Base-by-base conservation (phyloP, 2,113 vertebrate genomes). In the Chauna torquata region DNA sequence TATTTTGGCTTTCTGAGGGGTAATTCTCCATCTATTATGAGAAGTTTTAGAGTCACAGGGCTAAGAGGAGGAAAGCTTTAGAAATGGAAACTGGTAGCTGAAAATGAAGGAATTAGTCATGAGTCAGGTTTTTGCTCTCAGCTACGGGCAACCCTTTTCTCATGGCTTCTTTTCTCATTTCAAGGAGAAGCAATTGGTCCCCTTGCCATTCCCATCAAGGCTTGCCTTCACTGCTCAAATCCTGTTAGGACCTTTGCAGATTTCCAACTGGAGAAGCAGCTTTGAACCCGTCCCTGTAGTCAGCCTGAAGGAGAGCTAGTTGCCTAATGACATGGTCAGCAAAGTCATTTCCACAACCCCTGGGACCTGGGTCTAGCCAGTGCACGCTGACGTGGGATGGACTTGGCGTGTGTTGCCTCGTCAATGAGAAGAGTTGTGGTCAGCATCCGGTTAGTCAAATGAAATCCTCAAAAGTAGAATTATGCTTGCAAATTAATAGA, bases 391-490 rank as follows among this genome's bases (percentile, higher is more conserved):
- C 27, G 18, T 16, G 38, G 49, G 34, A 25, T 82, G 61, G 90
- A 78, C 61, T 89, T 92, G 45, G 69, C 23, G 69, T 90, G 82
- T 6, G 5, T 64, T 85, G 61, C 24, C 72, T 65, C 75, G 65
- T 6, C 9, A 40, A 27, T 79, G 49, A 49, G 49, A 49, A 65
- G 65, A 87, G 74, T 17, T 95, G 61, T 84, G 61, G 82, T 86
- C 82, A 49, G 25, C 79, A 16, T 81, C 47, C 27, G 12, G 40
- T 52, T 69, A 76, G 55, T 58, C 50, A 86, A 52, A 77, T n/a
- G 11, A 94, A 83, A 88, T 65, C 44, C 86, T 96, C 72, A 61
- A 47, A 86, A 92, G 72, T 64, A 82, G 83, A 92, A 87, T 89
- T 92, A 61, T 16, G 11, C 69, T 68, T 71, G 93, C 34, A 38